Evolutionary conservation across 2,113 vertebrate species (phyloP).

Genomic region (Alethe diademata): DNA sequence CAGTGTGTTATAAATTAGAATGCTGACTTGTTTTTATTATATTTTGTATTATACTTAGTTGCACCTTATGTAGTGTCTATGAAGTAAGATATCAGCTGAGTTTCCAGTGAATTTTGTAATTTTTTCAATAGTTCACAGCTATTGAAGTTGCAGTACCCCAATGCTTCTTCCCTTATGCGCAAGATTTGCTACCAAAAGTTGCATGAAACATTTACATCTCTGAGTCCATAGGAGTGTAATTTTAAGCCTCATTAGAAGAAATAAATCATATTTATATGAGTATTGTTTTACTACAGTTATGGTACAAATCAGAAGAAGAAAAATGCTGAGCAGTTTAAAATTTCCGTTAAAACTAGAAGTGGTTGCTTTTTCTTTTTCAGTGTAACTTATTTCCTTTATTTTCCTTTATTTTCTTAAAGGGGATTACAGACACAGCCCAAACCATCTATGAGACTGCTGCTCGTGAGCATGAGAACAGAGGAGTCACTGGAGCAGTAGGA

Average conservation of each 20-base stretch:
- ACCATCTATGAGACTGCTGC: conserved; percentile 96
- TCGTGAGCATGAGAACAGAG: conserved; percentile 95
- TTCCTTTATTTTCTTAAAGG: conserved; percentile 70
- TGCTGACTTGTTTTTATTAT: neutral
- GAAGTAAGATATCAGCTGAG: neutral
- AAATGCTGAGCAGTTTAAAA: neutral
- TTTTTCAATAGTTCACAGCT: neutral
- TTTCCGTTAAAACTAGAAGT: neutral
- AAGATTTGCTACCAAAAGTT: neutral
- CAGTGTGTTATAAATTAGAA: neutral
- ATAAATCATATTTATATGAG: neutral
- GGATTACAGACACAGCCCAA: conserved; percentile 92
- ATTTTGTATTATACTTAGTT: neutral
- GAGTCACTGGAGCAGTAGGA: conserved; percentile 94
- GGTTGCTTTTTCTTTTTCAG: neutral
- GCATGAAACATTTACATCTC: neutral
- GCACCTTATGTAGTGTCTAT: fast-evolving
- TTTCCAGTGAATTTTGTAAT: neutral
- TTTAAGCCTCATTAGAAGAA: neutral
- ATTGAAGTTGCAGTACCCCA: no score
- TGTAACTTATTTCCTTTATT: neutral
- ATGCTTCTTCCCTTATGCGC: neutral
- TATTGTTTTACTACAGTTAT: neutral
- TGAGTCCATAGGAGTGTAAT: neutral
- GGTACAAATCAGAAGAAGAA: neutral